Percentiles rank a stretch among this genome's conserved stretches.
phyloP scores from a whole-genome alignment of 2,113 vertebrate species.

The Crocuta crocuta region DNA sequence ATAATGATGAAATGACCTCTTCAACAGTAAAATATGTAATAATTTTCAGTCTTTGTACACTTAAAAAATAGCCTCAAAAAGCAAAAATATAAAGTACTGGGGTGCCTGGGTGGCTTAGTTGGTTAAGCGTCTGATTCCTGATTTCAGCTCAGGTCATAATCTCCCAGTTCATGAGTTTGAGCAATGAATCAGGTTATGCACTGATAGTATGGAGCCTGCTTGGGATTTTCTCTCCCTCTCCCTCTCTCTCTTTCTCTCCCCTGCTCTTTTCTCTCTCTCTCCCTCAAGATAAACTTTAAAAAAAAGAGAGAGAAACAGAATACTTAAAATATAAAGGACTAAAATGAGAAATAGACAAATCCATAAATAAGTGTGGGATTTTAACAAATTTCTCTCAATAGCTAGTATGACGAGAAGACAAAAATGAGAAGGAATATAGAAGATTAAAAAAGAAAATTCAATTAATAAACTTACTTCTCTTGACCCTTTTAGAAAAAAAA shows the following conservation, averaged over 20 bases:
- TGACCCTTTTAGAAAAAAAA: not conserved
- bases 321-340: not conserved
- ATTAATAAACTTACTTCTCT: not conserved
- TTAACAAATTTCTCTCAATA: not conserved
- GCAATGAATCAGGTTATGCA: too few relatives aligned
- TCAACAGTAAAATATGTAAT: not conserved
- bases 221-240: too few relatives aligned
- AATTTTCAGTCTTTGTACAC: not conserved
- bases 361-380: not conserved
- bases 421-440: not conserved
- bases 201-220: too few relatives aligned
- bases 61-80: not conserved
- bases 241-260: too few relatives aligned
- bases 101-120: too few relatives aligned
- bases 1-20: not conserved
- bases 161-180: too few relatives aligned
- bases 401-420: not conserved
- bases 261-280: too few relatives aligned
- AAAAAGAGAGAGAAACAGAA: too few relatives aligned
- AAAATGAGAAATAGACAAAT: not conserved
- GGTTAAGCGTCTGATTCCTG: too few relatives aligned
- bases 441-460: not conserved
- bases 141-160: too few relatives aligned
- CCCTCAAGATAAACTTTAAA: too few relatives aligned
- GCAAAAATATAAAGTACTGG: not conserved